Evolutionary conservation across 1,140 invertebrate genomes (phyloP), one percentile per base, ranked within the genome.

Genomic region (Psilanteris sp.): DNA sequence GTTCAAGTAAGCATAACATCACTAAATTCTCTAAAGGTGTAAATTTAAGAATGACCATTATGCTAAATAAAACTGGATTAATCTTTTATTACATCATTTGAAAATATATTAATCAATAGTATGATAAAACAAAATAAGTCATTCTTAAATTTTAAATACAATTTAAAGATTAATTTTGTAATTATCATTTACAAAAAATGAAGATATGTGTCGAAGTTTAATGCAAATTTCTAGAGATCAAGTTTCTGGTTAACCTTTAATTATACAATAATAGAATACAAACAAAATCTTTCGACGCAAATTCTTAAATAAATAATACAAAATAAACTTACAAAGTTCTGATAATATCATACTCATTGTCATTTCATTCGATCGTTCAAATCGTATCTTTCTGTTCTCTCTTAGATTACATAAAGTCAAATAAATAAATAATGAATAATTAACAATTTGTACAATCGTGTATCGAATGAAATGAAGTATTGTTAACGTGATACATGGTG

Each of bases 371-470:
- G 50, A 70, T 44, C 27, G 36, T 7, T 50, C 24, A 31, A 61
- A 29, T 62, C 44, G 10, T 43, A 29, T 48, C 11, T 52, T 36
- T 24, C n/a, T 37, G 22, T 39, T 3, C 13, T 7, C 24, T 15
- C 41, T 57, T 57, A 48, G 5, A 52, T 59, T 64, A 70, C 22
- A 22, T 44, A 32, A 52, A 75, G 34, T 62, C 39, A 48, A 75
- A 75, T 75, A 75, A 75, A 75, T 75, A 68, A 66, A 74, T 74
- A 46, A 68, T 55, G 4, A 37, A 57, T 41, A 62, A 64, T 41
- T 39, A 72, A 64, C 20, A 57, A 66, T 64, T 71, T 76, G 66
- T 76, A 76, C 73, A 76, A 50, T 67, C 13, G 32, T 71, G 22
- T 67, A 55, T 70, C 59, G 46, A 71, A 71, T 77, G 54, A 77